These are phyloP conservation scores for Rugalucina vietnamica DNA, from an alignment of 2,888 invertebrate genomes.

Conservation along the genomic window DNA sequence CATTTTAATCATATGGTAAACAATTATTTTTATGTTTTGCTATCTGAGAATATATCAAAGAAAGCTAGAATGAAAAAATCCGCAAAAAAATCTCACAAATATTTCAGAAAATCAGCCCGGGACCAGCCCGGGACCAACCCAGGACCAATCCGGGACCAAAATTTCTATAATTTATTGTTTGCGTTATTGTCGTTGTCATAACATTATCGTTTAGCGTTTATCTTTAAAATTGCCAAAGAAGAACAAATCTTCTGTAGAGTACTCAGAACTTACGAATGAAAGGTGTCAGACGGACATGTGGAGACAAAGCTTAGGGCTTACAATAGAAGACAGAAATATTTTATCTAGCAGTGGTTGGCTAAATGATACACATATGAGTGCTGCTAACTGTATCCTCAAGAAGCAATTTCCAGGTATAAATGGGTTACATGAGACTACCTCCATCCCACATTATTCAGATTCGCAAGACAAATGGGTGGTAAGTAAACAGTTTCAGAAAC, in stretches of 20 bases:
- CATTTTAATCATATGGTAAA: too few species aligned
- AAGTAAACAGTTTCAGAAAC: background rate
- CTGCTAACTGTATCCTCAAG: background rate
- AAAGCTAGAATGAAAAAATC: too few species aligned
- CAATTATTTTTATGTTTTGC: too few species aligned
- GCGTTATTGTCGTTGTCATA: too few species aligned
- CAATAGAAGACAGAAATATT: background rate
- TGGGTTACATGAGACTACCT: background rate
- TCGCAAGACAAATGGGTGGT: background rate
- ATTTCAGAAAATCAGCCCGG: too few species aligned
- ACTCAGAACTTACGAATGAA: background rate
- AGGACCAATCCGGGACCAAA: too few species aligned
- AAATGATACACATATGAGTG: background rate
- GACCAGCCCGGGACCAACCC: too few species aligned
- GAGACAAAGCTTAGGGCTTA: background rate
- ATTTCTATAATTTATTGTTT: too few species aligned
- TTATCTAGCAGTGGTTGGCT: slow-evolving; percentile 1
- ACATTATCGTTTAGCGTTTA: too few species aligned
- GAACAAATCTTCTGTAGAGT: background rate
- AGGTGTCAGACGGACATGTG: background rate
- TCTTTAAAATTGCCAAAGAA: background rate
- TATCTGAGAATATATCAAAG: too few species aligned
- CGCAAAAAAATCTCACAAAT: too few species aligned
- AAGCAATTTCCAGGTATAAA: background rate
- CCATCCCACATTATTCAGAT: background rate